These are phyloP conservation scores for Drosophila funebris DNA, from an alignment of 1,140 invertebrate genomes.

Conservation along the genomic window DNA sequence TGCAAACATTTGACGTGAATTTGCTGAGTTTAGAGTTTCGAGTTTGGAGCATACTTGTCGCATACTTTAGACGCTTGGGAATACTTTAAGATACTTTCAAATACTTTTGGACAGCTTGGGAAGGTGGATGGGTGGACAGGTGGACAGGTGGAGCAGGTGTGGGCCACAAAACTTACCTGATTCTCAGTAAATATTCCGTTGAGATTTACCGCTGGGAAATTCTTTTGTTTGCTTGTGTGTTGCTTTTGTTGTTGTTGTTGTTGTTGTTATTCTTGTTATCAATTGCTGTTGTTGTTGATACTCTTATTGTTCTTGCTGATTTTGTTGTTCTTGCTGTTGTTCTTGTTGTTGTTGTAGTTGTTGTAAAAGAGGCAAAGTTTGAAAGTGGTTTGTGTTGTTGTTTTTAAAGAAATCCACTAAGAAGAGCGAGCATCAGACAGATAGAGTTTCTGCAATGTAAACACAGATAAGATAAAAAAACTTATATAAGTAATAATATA, in stretches of 20 bases:
- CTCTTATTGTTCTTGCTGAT: slow-evolving; percentile 16
- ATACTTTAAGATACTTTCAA: slow-evolving; percentile 20
- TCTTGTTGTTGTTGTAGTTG: slow-evolving; percentile 17
- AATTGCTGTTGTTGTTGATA: slow-evolving; percentile 45
- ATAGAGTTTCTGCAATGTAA: slow-evolving; percentile 67
- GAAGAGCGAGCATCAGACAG: slow-evolving; percentile 71
- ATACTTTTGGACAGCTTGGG: slow-evolving; percentile 22
- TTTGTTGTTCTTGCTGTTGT: slow-evolving; percentile 38
- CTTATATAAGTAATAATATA: slow-evolving; percentile 13
- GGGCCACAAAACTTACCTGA: slow-evolving; percentile 54
- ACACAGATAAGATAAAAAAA: slow-evolving; percentile 30
- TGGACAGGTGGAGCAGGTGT: neutral
- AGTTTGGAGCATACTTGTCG: slow-evolving; percentile 60
- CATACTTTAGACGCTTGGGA: slow-evolving; percentile 48
- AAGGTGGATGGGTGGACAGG: neutral
- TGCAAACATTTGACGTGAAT: slow-evolving; percentile 58
- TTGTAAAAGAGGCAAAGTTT: slow-evolving; percentile 19
- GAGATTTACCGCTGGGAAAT: slow-evolving; percentile 54
- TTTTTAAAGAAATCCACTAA: slow-evolving; percentile 67
- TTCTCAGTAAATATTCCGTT: slow-evolving; percentile 65
- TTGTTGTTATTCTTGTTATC: slow-evolving; percentile 29
- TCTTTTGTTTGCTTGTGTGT: slow-evolving; percentile 16
- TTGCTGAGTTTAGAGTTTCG: slow-evolving; percentile 42
- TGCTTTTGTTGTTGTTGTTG: slow-evolving; percentile 36
- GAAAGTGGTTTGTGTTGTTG: slow-evolving; percentile 27